phyloP scores from a whole-genome alignment of 2,113 vertebrate species.

The Tapirus terrestris region DNA sequence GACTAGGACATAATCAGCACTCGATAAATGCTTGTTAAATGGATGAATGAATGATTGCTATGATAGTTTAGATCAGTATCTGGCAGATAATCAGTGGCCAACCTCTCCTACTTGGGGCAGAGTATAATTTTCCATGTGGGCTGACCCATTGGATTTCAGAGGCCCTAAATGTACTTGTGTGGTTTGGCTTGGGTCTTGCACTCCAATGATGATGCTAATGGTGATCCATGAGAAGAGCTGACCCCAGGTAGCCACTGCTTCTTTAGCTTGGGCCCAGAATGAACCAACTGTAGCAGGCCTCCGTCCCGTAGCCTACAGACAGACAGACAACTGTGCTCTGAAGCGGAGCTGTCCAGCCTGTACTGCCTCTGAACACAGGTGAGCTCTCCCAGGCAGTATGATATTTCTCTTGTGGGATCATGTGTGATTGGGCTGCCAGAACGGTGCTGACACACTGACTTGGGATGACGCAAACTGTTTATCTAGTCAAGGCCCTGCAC shows the following conservation, averaged over 20 bases:
- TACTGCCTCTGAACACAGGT: too few species aligned
- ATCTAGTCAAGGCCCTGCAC: not conserved
- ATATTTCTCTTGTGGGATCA: not conserved
- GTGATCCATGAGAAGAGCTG: not conserved
- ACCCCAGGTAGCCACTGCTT: not conserved
- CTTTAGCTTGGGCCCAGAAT: not conserved
- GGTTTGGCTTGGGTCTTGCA: not conserved
- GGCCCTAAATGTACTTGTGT: too few species aligned
- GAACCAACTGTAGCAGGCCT: not conserved
- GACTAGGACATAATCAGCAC: not conserved
- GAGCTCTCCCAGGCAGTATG: not conserved
- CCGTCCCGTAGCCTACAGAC: too few species aligned
- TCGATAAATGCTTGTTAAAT: not conserved
- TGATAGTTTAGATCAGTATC: not conserved
- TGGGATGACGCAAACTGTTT: not conserved
- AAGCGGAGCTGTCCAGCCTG: not conserved
- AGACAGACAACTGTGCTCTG: not conserved
- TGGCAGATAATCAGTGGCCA: not conserved
- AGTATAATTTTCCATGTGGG: not conserved
- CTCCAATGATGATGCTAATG: not conserved
- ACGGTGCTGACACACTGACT: not conserved
- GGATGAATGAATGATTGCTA: not conserved
- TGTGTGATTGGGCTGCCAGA: not conserved
- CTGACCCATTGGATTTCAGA: not conserved
- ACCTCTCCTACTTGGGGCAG: not conserved